These are phyloP conservation scores for Ganaspis brasiliensis DNA, from an alignment of 2,888 invertebrate genomes.

Conservation along the genomic window DNA sequence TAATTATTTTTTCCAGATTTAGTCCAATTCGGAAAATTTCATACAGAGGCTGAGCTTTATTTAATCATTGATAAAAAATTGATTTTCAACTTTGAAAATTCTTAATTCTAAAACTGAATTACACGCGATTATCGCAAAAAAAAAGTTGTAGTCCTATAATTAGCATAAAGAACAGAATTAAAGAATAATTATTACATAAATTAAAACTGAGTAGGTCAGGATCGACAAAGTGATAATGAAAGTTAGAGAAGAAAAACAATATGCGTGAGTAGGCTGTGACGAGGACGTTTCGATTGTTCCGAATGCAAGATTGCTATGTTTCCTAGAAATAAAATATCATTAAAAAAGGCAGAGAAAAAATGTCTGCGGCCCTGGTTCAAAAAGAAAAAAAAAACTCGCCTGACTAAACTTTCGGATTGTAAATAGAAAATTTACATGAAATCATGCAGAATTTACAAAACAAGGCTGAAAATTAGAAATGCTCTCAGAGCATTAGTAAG, in stretches of 20 bases:
- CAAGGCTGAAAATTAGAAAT: background rate
- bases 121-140: too few relatives aligned
- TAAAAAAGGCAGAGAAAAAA: background rate
- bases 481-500: background rate
- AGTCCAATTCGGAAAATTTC: too few relatives aligned
- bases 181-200: slow-evolving; percentile 3
- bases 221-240: slow-evolving; percentile 5
- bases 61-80: too few relatives aligned
- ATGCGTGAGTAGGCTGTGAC: slow-evolving; percentile 9
- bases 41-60: too few relatives aligned
- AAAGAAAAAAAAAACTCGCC: background rate
- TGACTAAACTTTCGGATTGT: background rate
- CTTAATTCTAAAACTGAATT: too few relatives aligned
- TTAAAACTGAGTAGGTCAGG: slow-evolving; percentile 11
- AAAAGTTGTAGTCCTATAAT: background rate
- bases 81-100: too few relatives aligned
- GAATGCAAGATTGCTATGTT: slow-evolving; percentile 2
- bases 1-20: too few relatives aligned
- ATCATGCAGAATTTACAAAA: slow-evolving; percentile 11
- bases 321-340: background rate
- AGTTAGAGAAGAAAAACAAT: slow-evolving; percentile 1
- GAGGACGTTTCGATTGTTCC: background rate
- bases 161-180: slow-evolving; percentile 5
- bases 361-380: slow-evolving; percentile 4
- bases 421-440: background rate